Conservation (phyloP, 2,888 invertebrate genomes). For the Agonum fuliginosum region DNA sequence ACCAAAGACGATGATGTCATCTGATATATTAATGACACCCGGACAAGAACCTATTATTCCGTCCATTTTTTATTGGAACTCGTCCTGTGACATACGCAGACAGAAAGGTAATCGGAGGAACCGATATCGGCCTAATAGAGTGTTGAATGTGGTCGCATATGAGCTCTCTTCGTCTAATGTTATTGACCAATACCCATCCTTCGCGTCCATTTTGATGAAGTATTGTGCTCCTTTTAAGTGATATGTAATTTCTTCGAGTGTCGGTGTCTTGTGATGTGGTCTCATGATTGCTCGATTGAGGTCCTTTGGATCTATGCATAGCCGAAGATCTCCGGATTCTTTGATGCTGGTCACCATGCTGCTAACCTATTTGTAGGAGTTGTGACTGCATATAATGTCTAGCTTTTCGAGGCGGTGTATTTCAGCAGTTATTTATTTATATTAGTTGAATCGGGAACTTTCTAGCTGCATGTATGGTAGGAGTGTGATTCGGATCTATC, state of each 20-base stretch:
- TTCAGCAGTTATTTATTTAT: neutral
- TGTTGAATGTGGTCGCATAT: constrained; percentile 60
- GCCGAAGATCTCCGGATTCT: constrained; percentile 9
- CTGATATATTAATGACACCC: neutral
- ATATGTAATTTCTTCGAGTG: neutral
- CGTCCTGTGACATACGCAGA: constrained; percentile 22
- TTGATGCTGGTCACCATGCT: constrained; percentile 41
- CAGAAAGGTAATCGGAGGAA: constrained; percentile 45
- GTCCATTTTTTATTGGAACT: neutral
- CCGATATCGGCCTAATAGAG: constrained; percentile 42
- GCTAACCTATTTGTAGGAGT: constrained; percentile 31
- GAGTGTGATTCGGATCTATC: neutral
- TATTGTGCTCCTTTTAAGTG: neutral
- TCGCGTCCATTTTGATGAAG: neutral
- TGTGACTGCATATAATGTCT: neutral
- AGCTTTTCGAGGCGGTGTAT: neutral
- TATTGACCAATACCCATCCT: constrained; percentile 53
- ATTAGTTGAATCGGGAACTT: neutral
- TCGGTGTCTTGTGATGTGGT: constrained; percentile 8
- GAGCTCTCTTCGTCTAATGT: constrained; percentile 51
- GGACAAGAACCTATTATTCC: neutral
- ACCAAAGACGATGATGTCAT: neutral
- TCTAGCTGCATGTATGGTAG: neutral
- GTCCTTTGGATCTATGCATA: constrained; percentile 43
- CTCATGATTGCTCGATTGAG: constrained; percentile 47